These are phyloP conservation scores for Merluccius polli DNA, from an alignment of 2,797 vertebrate species.

Conservation along the genomic window DNA sequence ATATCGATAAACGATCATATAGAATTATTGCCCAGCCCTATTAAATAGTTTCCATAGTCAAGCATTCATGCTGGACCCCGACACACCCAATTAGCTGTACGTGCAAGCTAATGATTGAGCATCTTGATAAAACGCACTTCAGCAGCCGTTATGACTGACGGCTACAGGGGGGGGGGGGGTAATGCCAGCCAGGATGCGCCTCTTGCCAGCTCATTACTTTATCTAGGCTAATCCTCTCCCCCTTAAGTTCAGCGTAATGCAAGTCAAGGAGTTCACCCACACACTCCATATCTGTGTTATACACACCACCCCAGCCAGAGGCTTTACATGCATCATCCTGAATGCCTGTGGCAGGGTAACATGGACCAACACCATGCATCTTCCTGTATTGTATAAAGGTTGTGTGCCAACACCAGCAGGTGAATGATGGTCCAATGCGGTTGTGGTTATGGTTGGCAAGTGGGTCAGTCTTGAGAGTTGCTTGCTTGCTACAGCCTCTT, in stretches of 20 bases:
- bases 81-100: not conserved
- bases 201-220: conserved; percentile 46
- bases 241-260: conserved; percentile 33
- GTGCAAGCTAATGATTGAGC: not conserved
- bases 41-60: not conserved
- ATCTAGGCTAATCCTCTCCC: conserved; percentile 53
- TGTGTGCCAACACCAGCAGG: conserved; percentile 14
- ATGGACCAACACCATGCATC: conserved; percentile 20
- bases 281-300: conserved; percentile 1
- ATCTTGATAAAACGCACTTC: conserved; percentile 11
- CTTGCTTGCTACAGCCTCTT: not conserved
- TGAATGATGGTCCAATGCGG: conserved; percentile 6
- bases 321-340: conserved; percentile 1
- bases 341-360: conserved; percentile 16
- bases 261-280: conserved; percentile 1
- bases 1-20: too few relatives aligned
- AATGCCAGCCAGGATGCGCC: not conserved
- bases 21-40: too few relatives aligned
- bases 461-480: not conserved
- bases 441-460: conserved; percentile 2
- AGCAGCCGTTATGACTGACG: not conserved
- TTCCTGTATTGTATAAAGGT: conserved; percentile 11
- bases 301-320: conserved; percentile 9
- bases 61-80: not conserved
- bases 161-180: not conserved